Conservation (phyloP, 2,888 invertebrate species). For the Keiferia lycopersicella region DNA sequence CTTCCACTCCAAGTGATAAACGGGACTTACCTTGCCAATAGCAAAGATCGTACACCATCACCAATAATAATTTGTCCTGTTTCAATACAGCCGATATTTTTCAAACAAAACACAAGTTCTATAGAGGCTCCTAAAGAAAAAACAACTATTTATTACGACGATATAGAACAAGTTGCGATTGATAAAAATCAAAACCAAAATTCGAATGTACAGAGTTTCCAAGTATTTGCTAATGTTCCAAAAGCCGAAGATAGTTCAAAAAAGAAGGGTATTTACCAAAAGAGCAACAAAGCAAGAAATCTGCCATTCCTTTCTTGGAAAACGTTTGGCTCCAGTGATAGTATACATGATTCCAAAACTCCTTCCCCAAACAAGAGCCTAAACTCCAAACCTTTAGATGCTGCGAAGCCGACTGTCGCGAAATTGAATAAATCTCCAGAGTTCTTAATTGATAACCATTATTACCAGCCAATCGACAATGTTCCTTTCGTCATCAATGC, state of each 20-base stretch:
- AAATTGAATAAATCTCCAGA: constrained; percentile 61
- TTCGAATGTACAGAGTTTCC: constrained; percentile 36
- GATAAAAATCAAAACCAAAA: background rate
- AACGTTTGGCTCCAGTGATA: constrained; percentile 50
- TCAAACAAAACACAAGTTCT: constrained; percentile 43
- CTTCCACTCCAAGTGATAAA: constrained; percentile 60
- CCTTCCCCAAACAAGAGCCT: constrained; percentile 41
- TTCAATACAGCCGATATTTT: constrained; percentile 63
- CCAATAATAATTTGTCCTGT: constrained; percentile 70
- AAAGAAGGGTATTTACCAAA: constrained; percentile 59
- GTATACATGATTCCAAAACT: constrained; percentile 44
- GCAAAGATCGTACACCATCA: constrained; percentile 44
- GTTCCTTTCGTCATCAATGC: constrained; percentile 67
- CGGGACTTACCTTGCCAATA: constrained; percentile 37
- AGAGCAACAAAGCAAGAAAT: constrained; percentile 57
- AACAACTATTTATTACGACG: constrained; percentile 65
- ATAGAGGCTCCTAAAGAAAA: constrained; percentile 41
- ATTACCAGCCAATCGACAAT: constrained; percentile 68
- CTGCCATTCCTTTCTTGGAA: constrained; percentile 58
- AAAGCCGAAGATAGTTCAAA: constrained; percentile 38
- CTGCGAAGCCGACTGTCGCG: constrained; percentile 45
- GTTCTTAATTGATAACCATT: constrained; percentile 66
- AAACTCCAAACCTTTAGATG: constrained; percentile 37
- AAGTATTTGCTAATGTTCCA: constrained; percentile 23
- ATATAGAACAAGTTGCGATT: constrained; percentile 62